Base-by-base conservation (phyloP, 2,888 invertebrate genomes). In the Melangyna quadrimaculata region DNA sequence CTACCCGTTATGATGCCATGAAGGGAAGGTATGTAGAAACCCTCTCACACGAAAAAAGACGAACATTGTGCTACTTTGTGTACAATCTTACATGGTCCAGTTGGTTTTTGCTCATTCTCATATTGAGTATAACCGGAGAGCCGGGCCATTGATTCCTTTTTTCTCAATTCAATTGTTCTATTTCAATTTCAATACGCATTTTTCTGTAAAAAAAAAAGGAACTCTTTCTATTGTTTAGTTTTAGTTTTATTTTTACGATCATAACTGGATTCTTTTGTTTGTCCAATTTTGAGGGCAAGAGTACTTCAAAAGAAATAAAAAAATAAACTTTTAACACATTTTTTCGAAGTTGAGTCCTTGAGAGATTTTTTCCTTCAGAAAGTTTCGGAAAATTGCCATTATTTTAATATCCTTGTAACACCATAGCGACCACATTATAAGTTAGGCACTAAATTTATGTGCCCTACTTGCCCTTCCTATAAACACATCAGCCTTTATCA, bases 401-500 rank as follows among this genome's bases (percentile, higher is more conserved):
- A 81, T 78, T 81, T 86, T 81, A 86, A 86, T 86, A 77, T 63
- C 22, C 73, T 51, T 63, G 63, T 43, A 63, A 81, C 86, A 81
- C 86, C 73, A 80, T 74, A n/a, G n/a, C 55, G 65, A 77, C 86
- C 81, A 70, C 86, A 86, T 77, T 63, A 51, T 73, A 53, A 81
- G 81, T 86, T 78, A 81, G 86, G 81, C 86, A 78, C 78, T 77
- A 78, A 81, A 81, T 81, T 81, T 81, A 81, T 78, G 67, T 55
- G 35, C 19, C 35, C 14, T 12, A 29, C 22, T 27, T 43, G 63
- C 65, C 55, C 55, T 22, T 32, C 14, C 14, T 17, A 29, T 14
- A n/a, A n/a, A n/a, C n/a, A n/a, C n/a, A n/a, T n/a, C n/a, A 55
- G 14, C 7, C 10, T 45, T 27, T 27, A 2, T 10, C 32, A 35